Evolutionary conservation across 2,113 vertebrate species (phyloP).

Genomic region (Muscicapa adusta): DNA sequence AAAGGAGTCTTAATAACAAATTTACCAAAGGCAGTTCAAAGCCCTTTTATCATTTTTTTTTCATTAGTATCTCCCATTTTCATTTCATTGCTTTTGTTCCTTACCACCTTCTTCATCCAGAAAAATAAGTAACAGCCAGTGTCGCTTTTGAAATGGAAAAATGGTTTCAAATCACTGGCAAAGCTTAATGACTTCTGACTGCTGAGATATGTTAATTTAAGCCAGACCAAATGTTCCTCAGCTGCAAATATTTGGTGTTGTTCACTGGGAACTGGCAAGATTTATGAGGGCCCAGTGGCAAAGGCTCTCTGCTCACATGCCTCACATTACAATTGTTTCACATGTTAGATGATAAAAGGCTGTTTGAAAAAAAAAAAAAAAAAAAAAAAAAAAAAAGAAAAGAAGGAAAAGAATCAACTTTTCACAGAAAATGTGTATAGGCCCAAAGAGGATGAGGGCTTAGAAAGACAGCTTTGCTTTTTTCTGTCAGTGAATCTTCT

Average conservation of each 20-base stretch:
- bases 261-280: conserved; percentile 82
- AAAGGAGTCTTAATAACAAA: conserved; percentile 59
- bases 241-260: conserved; percentile 85
- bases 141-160: conserved; percentile 81
- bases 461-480: conserved; percentile 51
- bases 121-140: conserved; percentile 71
- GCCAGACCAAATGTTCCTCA: conserved; percentile 83
- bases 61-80: conserved; percentile 66
- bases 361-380: background rate
- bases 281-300: conserved; percentile 83
- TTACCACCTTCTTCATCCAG: conserved; percentile 64
- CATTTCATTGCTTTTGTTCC: conserved; percentile 68
- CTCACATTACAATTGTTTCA: conserved; percentile 76
- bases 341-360: conserved; percentile 72
- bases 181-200: conserved; percentile 84
- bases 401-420: conserved; percentile 53
- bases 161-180: conserved; percentile 81
- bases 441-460: conserved; percentile 28
- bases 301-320: conserved; percentile 75
- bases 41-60: conserved; percentile 54
- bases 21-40: conserved; percentile 55
- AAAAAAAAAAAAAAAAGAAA: background rate
- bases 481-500: conserved; percentile 50
- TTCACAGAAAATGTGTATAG: conserved; percentile 49
- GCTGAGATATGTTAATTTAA: conserved; percentile 85